Conservation (phyloP, 2,888 invertebrate genomes). For the Sepioteuthis lessoniana region DNA sequence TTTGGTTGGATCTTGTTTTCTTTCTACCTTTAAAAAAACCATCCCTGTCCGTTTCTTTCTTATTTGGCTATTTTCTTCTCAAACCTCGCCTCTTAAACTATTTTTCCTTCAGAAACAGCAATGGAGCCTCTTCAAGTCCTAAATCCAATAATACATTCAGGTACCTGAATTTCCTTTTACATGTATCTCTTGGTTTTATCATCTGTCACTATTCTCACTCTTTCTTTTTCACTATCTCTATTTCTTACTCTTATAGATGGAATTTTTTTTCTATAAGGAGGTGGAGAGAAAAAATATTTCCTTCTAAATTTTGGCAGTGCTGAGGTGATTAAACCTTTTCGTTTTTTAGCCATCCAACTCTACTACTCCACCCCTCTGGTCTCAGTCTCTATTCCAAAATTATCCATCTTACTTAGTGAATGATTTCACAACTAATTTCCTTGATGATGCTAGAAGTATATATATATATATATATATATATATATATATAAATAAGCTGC, state of each 20-base stretch:
- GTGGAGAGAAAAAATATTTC: too few relatives aligned
- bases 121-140: constrained; percentile 45
- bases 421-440: too few relatives aligned
- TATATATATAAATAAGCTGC: too few relatives aligned
- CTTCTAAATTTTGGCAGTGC: neutral
- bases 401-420: too few relatives aligned
- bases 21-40: neutral
- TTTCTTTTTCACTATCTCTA: neutral
- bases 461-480: too few relatives aligned
- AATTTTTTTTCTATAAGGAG: neutral
- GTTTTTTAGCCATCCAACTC: neutral
- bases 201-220: neutral
- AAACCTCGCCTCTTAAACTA: constrained; percentile 1
- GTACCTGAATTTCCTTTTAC: constrained; percentile 37
- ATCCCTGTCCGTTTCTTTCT: neutral
- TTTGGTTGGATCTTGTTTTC: neutral
- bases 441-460: too few relatives aligned
- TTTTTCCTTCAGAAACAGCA: constrained; percentile 46
- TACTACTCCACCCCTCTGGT: neutral
- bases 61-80: neutral
- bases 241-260: neutral
- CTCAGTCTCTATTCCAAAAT: too few relatives aligned
- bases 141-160: constrained; percentile 45
- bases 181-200: neutral
- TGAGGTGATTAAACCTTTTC: neutral